Base-by-base conservation (phyloP, 2,113 vertebrate genomes). In the Phoxinus phoxinus region DNA sequence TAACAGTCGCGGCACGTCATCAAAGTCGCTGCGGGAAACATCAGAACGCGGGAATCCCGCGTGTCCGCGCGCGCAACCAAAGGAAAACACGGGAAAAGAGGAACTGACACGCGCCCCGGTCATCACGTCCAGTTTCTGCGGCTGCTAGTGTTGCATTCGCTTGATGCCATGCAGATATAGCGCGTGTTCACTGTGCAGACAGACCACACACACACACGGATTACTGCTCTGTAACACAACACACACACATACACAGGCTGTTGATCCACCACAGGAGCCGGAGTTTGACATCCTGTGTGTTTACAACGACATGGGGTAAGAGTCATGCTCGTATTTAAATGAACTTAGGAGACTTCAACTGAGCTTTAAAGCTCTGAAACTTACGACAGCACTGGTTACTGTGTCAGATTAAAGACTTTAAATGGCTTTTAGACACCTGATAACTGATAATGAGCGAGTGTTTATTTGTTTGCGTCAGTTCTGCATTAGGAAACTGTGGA, bases 261-360 rank as follows among this genome's bases (percentile, higher is more conserved):
- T 44, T 27, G 58, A 35, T 41, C 30, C 77, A 79, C 0, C n/a
- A 79, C 77, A 56, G 46, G 81, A 58, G 25, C 69, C 27, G 63
- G 67, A 41, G 69, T 83, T 76, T 77, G 61, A 80, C 86, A 75
- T 81, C 25, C 84, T 71, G 41, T 6, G 81, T 76, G 53, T 81
- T 88, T 73, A 88, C 86, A 90, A 81, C 86, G 92, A 92, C 30
- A 95, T 94, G 93, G 92, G 94, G 94, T 95, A 76, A 94, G 94
- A 91, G 74, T 80, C 21, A 17, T 21, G 17, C 10, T 74, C 44
- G 27, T 11, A 74, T 71, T 71, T 11, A 41, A 11, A 44, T 4
- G 35, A 72, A 73, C 69, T 71, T 23, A 11, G 4, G 27, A 35
- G 30, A 67, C 27, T 37, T 69, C 3, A 69, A 10, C 65, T 35